A percentile compares a stretch with the other conserved stretches of the same genome.
These are phyloP conservation scores for Tupiocoris notatus DNA, from an alignment of 2,888 invertebrate genomes.

Conservation along the genomic window DNA sequence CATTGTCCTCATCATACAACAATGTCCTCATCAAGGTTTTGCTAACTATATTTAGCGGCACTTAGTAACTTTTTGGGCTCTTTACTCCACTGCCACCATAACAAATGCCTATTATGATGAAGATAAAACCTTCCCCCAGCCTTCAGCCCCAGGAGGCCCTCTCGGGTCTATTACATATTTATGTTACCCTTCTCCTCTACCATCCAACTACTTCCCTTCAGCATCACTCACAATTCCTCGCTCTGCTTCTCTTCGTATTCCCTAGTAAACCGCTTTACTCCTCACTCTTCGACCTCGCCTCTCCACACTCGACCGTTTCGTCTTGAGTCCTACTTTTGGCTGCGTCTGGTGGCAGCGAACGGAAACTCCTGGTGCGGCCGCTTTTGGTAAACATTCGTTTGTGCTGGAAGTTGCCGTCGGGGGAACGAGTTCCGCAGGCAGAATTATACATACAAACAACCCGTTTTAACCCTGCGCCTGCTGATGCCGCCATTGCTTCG, in stretches of 20 bases:
- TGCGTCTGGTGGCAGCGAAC: background rate
- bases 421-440: background rate
- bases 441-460: slow-evolving; percentile 7
- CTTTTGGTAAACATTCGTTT: background rate
- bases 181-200: background rate
- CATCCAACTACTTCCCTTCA: background rate
- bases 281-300: no score
- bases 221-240: background rate
- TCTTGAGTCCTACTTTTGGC: background rate
- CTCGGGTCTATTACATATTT: slow-evolving; percentile 20
- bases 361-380: background rate
- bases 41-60: background rate
- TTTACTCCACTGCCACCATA: background rate
- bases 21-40: no score
- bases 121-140: slow-evolving; percentile 27
- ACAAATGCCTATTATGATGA: slow-evolving; percentile 30
- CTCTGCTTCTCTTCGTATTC: background rate
- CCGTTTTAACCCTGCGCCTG: background rate
- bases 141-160: background rate
- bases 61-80: background rate
- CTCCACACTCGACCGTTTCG: no score
- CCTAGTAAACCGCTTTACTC: background rate
- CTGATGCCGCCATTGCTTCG: background rate
- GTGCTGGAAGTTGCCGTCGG: background rate
- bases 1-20: no score